Evolutionary conservation across 2,113 vertebrate genomes (phyloP), one percentile per base, ranked within the genome.

Genomic region (Panurus biarmicus): DNA sequence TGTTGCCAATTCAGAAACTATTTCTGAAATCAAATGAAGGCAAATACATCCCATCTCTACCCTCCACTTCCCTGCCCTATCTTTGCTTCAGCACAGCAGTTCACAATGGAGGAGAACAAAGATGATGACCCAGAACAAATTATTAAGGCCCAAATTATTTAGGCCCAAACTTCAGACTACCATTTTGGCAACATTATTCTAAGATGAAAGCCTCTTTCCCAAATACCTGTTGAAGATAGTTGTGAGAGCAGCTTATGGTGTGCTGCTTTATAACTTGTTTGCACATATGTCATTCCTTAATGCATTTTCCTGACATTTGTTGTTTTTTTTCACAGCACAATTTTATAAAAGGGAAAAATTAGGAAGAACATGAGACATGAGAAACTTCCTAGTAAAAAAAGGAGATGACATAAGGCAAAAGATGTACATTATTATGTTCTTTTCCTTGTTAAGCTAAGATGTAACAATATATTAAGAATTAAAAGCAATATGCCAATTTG

Each of bases 181-280:
- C 5, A 23, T 29, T 54, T 79, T 19, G 51, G 14, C 11, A 76
- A 47, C 71, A 33, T 47, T 62, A 80, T 66, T 62, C 47, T 85
- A 31, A 91, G 11, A 29, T 56, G 20, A 45, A 65, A 87, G 70
- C 38, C 24, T 75, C 33, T 73, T 84, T 75, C 38, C 31, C 38
- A 73, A 83, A 73, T 29, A 76, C 28, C n/a, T 56, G 17, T 58
- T 79, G 24, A 75, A 79, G 62, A 51, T 2, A 48, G 31, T 35
- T 94, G 26, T 87, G 45, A 85, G 51, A 73, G 22, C 21, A 79
- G 47, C 7, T 87, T 65, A 61, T 2, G 3, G 20, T 11, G 9
- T 70, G 60, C 74, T 95, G 42, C 36, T 89, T 87, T 66, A 82
- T 45, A 48, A 40, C 10, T 57, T 72, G 16, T 69, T 89, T 79